Evolutionary conservation across 1,140 invertebrate genomes (phyloP).

Genomic region (Calephelis virginiensis): DNA sequence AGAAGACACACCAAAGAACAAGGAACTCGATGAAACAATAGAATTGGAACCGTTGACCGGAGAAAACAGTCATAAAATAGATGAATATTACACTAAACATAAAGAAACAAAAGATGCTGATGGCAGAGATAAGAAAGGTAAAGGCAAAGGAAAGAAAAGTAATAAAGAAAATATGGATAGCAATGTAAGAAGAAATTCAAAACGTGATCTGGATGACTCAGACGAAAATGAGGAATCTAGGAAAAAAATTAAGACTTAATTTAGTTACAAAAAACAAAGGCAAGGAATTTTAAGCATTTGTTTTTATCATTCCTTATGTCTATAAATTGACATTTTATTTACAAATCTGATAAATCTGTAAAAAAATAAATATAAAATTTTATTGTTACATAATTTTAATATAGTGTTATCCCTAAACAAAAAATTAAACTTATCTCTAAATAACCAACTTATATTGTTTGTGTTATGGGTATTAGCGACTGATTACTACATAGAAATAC

Average conservation of each 20-base stretch:
- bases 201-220: conserved; percentile 3
- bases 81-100: conserved; percentile 56
- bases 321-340: background rate
- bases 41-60: conserved; percentile 31
- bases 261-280: no score
- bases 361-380: no score
- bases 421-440: no score
- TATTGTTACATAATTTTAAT: no score
- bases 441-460: no score
- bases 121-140: conserved; percentile 36
- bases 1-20: conserved; percentile 27
- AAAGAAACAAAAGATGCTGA: conserved; percentile 43
- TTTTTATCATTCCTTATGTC: background rate
- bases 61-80: conserved; percentile 44
- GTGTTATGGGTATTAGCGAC: no score
- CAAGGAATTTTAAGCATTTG: no score
- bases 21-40: conserved; percentile 35
- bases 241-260: conserved; percentile 4
- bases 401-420: no score
- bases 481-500: no score
- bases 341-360: no score
- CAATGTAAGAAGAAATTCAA: conserved; percentile 6
- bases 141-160: conserved; percentile 2
- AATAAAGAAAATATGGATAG: conserved; percentile 9
- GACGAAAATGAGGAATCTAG: background rate